Evolutionary conservation across 2,888 invertebrate species (phyloP).

Genomic region (Plagodis pulveraria): DNA sequence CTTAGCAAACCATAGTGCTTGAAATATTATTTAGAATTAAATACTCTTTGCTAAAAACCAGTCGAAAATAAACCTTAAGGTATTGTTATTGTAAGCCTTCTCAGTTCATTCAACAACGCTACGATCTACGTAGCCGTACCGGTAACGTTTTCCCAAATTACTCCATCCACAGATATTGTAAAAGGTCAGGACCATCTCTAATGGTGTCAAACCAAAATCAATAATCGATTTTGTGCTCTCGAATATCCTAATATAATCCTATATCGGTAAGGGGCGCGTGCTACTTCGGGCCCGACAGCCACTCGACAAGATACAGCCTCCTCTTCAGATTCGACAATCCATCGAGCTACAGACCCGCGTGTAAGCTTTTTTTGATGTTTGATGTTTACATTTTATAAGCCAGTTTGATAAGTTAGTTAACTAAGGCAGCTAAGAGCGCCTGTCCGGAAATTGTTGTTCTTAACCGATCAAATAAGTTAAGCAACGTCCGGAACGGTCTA

Average conservation of each 20-base stretch:
- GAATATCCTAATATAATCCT: conserved; percentile 18
- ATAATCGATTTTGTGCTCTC: conserved; percentile 17
- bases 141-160: too few species aligned
- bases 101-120: too few species aligned
- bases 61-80: too few species aligned
- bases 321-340: conserved; percentile 19
- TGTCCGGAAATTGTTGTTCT: too few species aligned
- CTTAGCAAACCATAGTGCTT: too few species aligned
- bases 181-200: conserved; percentile 19
- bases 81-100: background rate
- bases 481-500: too few species aligned
- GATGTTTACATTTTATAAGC: conserved; percentile 16
- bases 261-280: conserved; percentile 22
- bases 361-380: conserved; percentile 22
- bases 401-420: conserved; percentile 5
- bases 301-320: conserved; percentile 11
- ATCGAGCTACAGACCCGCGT: conserved; percentile 13
- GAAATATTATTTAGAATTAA: too few species aligned
- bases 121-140: too few species aligned
- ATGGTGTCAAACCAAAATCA: conserved; percentile 14
- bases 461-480: too few species aligned
- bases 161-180: background rate
- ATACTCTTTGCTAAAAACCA: too few species aligned
- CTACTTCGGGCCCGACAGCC: conserved; percentile 16
- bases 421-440: too few species aligned